phyloP scores from a whole-genome alignment of 1,140 invertebrate genomes.

The Hycleus phaleratus region DNA sequence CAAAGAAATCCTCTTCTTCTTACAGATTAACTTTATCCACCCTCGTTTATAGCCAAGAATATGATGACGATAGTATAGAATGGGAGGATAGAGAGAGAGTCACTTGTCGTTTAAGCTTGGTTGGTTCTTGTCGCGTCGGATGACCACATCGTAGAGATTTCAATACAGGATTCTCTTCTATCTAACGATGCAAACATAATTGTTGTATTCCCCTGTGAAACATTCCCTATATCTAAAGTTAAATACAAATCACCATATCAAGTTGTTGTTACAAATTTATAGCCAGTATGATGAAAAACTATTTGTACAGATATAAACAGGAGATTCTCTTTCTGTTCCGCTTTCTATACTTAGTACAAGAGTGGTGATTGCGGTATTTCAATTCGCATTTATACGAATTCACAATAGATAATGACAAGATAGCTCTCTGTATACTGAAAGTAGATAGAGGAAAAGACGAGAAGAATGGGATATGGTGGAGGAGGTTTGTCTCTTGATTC shows the following conservation, averaged over 20 bases:
- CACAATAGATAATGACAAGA: slow-evolving; percentile 35
- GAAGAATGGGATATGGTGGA: too few relatives aligned
- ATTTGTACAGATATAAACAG: slow-evolving; percentile 9
- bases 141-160: slow-evolving; percentile 34
- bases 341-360: slow-evolving; percentile 18
- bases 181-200: slow-evolving; percentile 38
- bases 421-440: slow-evolving; percentile 25
- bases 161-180: slow-evolving; percentile 33
- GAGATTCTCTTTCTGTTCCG: neutral
- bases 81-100: too few relatives aligned
- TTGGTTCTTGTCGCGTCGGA: slow-evolving; percentile 25
- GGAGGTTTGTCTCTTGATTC: slow-evolving; percentile 13
- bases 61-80: too few relatives aligned
- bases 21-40: too few relatives aligned
- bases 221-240: slow-evolving; percentile 14
- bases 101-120: slow-evolving; percentile 11
- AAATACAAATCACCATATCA: slow-evolving; percentile 11
- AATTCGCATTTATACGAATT: slow-evolving; percentile 28
- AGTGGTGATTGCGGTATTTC: slow-evolving; percentile 34
- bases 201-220: slow-evolving; percentile 31
- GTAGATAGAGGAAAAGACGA: too few relatives aligned
- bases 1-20: too few relatives aligned
- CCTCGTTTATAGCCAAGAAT: too few relatives aligned
- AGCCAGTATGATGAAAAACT: slow-evolving; percentile 14
- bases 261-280: neutral